phyloP scores from a whole-genome alignment of 2,888 invertebrate genomes.

The Campaea margaritaria region DNA sequence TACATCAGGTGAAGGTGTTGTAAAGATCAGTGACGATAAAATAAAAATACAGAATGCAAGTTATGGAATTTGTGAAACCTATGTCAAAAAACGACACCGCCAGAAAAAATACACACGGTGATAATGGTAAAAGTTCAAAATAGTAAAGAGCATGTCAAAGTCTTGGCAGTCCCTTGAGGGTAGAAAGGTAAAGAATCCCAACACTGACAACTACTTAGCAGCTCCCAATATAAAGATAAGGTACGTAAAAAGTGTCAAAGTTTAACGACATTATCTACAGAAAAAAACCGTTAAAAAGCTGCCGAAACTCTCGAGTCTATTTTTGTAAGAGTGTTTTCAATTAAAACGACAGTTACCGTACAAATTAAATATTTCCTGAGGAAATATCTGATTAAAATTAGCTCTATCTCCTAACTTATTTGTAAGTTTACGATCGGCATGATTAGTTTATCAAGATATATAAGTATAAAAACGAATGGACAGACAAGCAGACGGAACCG shows the following conservation, averaged over 20 bases:
- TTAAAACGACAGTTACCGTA: slow-evolving; percentile 66
- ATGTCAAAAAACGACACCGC: too few relatives aligned
- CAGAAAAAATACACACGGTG: neutral
- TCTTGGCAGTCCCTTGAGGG: slow-evolving; percentile 41
- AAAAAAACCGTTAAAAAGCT: slow-evolving; percentile 62
- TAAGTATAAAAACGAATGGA: neutral
- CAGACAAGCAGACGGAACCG: too few relatives aligned
- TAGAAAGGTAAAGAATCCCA: slow-evolving; percentile 36
- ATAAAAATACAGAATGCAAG: too few relatives aligned
- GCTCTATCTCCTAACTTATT: slow-evolving; percentile 57
- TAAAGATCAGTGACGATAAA: too few relatives aligned
- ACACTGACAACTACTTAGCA: slow-evolving; percentile 68
- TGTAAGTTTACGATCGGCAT: slow-evolving; percentile 48
- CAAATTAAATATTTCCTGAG: slow-evolving; percentile 78
- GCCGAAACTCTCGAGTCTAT: slow-evolving; percentile 49
- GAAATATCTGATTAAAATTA: slow-evolving; percentile 68
- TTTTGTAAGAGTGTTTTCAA: slow-evolving; percentile 67
- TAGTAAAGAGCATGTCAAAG: slow-evolving; percentile 30
- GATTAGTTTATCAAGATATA: slow-evolving; percentile 1
- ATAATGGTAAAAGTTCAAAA: slow-evolving; percentile 11
- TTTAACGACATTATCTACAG: slow-evolving; percentile 63
- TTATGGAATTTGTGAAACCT: too few relatives aligned
- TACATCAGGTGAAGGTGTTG: too few relatives aligned
- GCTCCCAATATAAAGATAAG: slow-evolving; percentile 56
- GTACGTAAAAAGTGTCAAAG: slow-evolving; percentile 75